Evolutionary conservation across 1,140 invertebrate species (phyloP).

Genomic region (Halictus rubicundus): DNA sequence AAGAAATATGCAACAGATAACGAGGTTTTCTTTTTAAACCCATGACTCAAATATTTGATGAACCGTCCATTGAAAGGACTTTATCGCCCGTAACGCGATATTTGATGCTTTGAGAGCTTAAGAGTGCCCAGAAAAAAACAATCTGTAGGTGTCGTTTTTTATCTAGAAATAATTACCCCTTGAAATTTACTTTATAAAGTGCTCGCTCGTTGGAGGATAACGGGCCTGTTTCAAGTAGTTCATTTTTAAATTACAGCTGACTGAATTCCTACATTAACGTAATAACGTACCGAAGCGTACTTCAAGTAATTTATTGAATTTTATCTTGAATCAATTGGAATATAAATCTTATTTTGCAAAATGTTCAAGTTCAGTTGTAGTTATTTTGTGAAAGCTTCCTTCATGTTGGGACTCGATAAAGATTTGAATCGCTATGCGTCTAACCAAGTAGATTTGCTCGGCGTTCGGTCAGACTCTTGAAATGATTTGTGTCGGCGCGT

Average conservation of each 20-base stretch:
- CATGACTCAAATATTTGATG: neutral
- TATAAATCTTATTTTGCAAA: no score
- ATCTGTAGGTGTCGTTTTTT: neutral
- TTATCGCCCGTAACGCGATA: neutral
- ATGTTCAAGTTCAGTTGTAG: no score
- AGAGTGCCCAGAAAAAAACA: neutral
- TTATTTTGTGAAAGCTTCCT: no score
- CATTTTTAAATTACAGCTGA: no score
- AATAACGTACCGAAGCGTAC: no score
- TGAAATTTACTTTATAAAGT: neutral
- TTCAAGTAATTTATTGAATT: no score
- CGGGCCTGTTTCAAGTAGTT: no score
- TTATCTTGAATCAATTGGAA: no score
- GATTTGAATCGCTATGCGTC: neutral
- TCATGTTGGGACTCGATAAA: neutral
- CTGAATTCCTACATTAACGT: no score
- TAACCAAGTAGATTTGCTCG: slow-evolving; percentile 7
- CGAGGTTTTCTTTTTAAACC: neutral
- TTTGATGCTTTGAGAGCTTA: neutral
- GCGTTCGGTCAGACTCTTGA: neutral
- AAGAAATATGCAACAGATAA: neutral
- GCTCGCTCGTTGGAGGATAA: neutral
- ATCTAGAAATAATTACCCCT: neutral
- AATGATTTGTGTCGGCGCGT: slow-evolving; percentile 32
- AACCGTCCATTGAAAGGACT: neutral